Percentiles rank a stretch among this genome's conserved stretches.
phyloP scores from a whole-genome alignment of 2,888 invertebrate genomes.

The Buathra laborator region DNA sequence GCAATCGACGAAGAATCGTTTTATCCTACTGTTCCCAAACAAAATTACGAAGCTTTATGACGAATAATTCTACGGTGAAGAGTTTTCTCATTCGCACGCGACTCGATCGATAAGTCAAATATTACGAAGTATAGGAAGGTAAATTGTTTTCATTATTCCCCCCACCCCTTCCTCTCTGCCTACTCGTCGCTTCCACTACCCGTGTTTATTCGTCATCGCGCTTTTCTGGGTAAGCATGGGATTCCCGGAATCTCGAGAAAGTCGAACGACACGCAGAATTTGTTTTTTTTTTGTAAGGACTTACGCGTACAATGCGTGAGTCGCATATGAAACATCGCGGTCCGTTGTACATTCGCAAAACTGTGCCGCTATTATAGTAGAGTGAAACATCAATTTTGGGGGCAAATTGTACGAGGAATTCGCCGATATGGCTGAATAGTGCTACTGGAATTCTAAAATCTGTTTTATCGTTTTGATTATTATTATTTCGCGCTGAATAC shows the following conservation, averaged over 20 bases:
- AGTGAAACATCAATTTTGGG: too few relatives aligned
- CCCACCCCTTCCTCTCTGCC: not conserved
- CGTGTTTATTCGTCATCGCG: conserved; percentile 16
- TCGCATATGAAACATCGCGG: conserved; percentile 28
- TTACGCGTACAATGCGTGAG: not conserved
- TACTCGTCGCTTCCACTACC: not conserved
- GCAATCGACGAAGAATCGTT: conserved; percentile 5
- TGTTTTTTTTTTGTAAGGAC: not conserved
- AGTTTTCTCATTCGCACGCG: too few relatives aligned
- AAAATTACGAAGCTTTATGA: not conserved
- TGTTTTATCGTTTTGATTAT: too few relatives aligned
- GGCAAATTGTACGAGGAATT: not conserved
- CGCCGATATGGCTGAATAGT: not conserved
- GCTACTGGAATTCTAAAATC: too few relatives aligned
- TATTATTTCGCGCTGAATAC: too few relatives aligned
- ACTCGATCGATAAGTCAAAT: too few relatives aligned
- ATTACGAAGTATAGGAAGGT: too few relatives aligned
- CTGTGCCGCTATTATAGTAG: not conserved
- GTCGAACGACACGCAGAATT: conserved; percentile 20
- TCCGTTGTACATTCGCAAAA: not conserved
- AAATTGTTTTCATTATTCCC: not conserved
- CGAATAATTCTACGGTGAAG: too few relatives aligned
- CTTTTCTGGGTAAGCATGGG: not conserved
- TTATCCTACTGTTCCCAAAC: not conserved
- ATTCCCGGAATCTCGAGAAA: conserved; percentile 34